A percentile compares a stretch with the other conserved stretches of the same genome.
These are phyloP conservation scores for Gymnocheta viridis DNA, from an alignment of 2,888 invertebrate genomes.

Conservation along the genomic window DNA sequence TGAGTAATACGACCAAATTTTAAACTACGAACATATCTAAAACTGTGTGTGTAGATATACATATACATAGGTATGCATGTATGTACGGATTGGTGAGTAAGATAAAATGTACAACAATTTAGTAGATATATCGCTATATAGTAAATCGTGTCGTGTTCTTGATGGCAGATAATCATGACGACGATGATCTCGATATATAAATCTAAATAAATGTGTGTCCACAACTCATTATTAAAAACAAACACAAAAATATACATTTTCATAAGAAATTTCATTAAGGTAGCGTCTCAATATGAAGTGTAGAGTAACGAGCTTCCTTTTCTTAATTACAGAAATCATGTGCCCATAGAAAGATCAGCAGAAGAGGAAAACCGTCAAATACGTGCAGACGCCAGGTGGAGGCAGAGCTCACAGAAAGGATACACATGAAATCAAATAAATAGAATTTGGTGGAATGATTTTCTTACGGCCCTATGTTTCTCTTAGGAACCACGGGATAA, in stretches of 20 bases:
- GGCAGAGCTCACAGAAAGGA: no score
- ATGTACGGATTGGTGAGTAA: neutral
- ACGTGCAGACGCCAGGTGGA: no score
- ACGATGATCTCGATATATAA: constrained; percentile 50
- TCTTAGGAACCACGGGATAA: no score
- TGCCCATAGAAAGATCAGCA: no score
- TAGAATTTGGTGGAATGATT: no score
- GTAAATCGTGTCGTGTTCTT: constrained; percentile 62
- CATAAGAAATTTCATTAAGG: constrained; percentile 11
- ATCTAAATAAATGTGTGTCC: constrained; percentile 37
- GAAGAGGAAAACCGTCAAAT: no score
- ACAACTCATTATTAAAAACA: constrained; percentile 35
- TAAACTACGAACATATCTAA: neutral
- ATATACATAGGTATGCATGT: neutral
- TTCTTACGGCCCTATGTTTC: no score
- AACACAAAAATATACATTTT: neutral
- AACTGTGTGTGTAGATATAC: neutral
- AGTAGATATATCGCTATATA: constrained; percentile 47
- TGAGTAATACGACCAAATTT: constrained; percentile 51
- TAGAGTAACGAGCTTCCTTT: no score
- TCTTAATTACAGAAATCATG: no score
- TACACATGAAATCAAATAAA: no score
- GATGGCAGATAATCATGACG: constrained; percentile 53
- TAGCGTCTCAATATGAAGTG: neutral
- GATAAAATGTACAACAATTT: constrained; percentile 24